Percentiles rank a stretch among this genome's conserved stretches.
Evolutionary conservation across 92 coral and sea anemone genomes (phyloP).

Genomic region (Nematostella vectensis): DNA sequence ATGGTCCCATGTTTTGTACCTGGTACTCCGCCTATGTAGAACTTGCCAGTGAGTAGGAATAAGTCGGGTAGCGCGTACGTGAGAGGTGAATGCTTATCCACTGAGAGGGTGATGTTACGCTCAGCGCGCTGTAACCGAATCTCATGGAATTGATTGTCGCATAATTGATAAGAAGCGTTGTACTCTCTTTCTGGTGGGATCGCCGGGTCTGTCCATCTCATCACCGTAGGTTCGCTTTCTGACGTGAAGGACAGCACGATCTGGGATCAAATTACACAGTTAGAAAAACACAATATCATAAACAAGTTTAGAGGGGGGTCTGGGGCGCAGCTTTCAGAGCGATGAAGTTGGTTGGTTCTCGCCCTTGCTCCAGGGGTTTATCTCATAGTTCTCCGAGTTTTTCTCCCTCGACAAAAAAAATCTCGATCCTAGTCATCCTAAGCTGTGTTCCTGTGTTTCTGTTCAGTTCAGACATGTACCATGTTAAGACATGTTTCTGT

Average conservation of each 20-base stretch:
- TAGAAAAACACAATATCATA: neutral
- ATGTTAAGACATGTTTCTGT: too few relatives aligned
- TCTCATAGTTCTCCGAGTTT: too few relatives aligned
- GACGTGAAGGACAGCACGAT: conserved; percentile 47
- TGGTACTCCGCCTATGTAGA: conserved; percentile 91
- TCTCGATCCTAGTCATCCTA: too few relatives aligned
- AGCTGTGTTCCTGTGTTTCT: too few relatives aligned
- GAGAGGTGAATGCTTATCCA: conserved; percentile 35
- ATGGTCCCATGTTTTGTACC: conserved; percentile 53
- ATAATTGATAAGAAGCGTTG: conserved; percentile 77
- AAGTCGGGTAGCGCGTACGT: conserved; percentile 23
- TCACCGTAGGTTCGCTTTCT: conserved; percentile 30
- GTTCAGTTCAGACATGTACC: too few relatives aligned
- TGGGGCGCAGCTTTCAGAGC: too few relatives aligned
- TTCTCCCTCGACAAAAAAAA: too few relatives aligned
- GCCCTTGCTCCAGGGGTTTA: too few relatives aligned
- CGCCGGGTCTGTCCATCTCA: conserved; percentile 78
- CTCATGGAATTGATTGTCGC: conserved; percentile 78
- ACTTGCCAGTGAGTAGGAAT: conserved; percentile 45
- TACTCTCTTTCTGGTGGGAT: conserved; percentile 40
- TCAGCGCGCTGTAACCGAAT: conserved; percentile 36
- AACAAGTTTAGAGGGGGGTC: too few relatives aligned
- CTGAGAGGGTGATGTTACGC: conserved; percentile 36
- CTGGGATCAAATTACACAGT: conserved; percentile 44
- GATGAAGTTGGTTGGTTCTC: too few relatives aligned